Evolutionary conservation across 1,140 invertebrate species (phyloP), one percentile per base, ranked within the genome.

Genomic region (Bombus superbus): DNA sequence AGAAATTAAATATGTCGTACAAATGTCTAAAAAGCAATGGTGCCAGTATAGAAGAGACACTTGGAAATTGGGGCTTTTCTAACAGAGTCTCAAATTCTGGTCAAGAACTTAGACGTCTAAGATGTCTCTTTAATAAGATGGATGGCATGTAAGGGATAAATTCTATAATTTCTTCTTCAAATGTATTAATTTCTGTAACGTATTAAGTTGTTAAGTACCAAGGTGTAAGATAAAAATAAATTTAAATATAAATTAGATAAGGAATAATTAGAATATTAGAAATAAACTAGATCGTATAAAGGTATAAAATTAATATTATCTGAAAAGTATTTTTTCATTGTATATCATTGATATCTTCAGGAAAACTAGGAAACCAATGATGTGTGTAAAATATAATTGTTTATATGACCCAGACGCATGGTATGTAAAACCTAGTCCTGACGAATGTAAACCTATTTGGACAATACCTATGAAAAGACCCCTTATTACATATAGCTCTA

Each of bases 41-140:
- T 3, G 92, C 89, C 0, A 92, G 94, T 68, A 92, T 93, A n/a
- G 92, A 93, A 10, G 94, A 95, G 85, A 92, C 93, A 2, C 83
- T 94, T 66, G 93, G 93, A 76, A 94, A 93, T 87, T 95, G 94
- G 94, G 94, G 94, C 8, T 95, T 95, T 81, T 94, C 92, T n/a
- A 93, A 92, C 11, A 77, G 80, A 79, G 71, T 92, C 1, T 89
- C 89, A 1, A 93, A 62, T 66, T 74, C 90, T 22, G 94, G 94
- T 1, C 90, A 93, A 44, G 94, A 94, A 77, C 74, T 95, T 25
- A 47, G 82, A 53, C 90, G 93, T 64, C 84, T 94, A 40, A 87
- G 92, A 86, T 93, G 91, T 85, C 81, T 94, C 10, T 81, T 94
- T 35, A 75, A 90, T 4, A 81, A 94, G 86, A 94, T 95, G 88